phyloP scores from a whole-genome alignment of 92 coral and sea anemone species.

The Parazoanthus darwini region DNA sequence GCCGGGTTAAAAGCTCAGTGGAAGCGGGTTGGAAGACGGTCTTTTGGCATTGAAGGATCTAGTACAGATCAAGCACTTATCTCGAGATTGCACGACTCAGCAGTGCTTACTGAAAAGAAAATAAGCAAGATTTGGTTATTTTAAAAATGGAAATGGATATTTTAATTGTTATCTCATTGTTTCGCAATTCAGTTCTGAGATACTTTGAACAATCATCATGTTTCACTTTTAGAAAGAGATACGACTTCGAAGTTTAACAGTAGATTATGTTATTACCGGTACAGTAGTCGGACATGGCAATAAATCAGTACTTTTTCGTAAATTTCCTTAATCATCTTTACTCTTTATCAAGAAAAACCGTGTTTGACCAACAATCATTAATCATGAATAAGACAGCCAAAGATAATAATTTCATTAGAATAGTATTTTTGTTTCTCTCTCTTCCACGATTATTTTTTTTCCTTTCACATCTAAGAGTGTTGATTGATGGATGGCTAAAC shows the following conservation, averaged over 20 bases:
- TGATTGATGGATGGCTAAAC: not conserved
- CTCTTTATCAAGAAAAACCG: not conserved
- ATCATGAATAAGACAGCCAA: not conserved
- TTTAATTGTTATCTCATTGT: not conserved
- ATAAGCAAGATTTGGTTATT: not conserved
- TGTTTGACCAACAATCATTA: not conserved
- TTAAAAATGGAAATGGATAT: not conserved
- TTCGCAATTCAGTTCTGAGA: not conserved
- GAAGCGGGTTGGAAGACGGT: not conserved
- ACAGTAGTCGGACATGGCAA: too few relatives aligned
- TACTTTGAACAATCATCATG: not conserved
- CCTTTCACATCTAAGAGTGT: too few relatives aligned
- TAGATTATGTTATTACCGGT: too few relatives aligned
- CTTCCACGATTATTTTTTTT: not conserved
- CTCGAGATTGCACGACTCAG: constrained; percentile 14
- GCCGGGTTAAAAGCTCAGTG: not conserved
- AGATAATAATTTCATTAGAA: not conserved
- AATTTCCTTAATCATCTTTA: not conserved
- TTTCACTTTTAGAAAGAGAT: not conserved
- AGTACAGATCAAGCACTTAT: not conserved
- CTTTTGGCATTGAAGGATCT: not conserved
- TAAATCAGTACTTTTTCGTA: not conserved
- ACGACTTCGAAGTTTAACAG: not conserved
- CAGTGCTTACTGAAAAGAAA: not conserved
- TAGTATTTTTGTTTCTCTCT: not conserved